Conservation (phyloP, 2,113 vertebrate species). For the Blennius ocellaris region DNA sequence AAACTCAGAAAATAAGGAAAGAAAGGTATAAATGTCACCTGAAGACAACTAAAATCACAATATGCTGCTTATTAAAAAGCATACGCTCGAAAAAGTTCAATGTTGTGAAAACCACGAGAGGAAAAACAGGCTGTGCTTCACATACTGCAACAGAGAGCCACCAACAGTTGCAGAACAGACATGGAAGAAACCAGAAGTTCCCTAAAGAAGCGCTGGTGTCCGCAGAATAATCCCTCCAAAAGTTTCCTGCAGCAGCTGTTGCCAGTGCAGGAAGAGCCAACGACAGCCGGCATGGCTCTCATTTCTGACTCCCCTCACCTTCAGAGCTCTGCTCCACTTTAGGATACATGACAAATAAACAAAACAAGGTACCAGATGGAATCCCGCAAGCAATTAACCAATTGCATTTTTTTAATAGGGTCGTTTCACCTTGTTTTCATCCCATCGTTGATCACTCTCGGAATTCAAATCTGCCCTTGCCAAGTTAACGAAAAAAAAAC, state of each 20-base stretch:
- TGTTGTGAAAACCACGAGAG: too few relatives aligned
- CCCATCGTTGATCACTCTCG: neutral
- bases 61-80: too few relatives aligned
- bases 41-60: too few relatives aligned
- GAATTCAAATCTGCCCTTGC: neutral
- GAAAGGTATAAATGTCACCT: too few relatives aligned
- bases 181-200: neutral
- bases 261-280: slow-evolving; percentile 55
- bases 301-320: slow-evolving; percentile 45
- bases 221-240: slow-evolving; percentile 48
- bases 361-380: slow-evolving; percentile 30
- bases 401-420: neutral
- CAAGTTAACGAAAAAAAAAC: neutral
- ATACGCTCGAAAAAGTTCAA: too few relatives aligned
- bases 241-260: slow-evolving; percentile 56
- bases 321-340: slow-evolving; percentile 29
- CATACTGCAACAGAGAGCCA: neutral
- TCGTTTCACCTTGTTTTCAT: slow-evolving; percentile 15
- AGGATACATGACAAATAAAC: slow-evolving; percentile 56
- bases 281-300: slow-evolving; percentile 58
- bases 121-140: too few relatives aligned
- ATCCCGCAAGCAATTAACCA: slow-evolving; percentile 14
- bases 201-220: slow-evolving; percentile 1
- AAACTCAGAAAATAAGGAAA: too few relatives aligned
- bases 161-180: neutral